Evolutionary conservation across 1,140 invertebrate species (phyloP).

Genomic region (Mylabris phalerata): DNA sequence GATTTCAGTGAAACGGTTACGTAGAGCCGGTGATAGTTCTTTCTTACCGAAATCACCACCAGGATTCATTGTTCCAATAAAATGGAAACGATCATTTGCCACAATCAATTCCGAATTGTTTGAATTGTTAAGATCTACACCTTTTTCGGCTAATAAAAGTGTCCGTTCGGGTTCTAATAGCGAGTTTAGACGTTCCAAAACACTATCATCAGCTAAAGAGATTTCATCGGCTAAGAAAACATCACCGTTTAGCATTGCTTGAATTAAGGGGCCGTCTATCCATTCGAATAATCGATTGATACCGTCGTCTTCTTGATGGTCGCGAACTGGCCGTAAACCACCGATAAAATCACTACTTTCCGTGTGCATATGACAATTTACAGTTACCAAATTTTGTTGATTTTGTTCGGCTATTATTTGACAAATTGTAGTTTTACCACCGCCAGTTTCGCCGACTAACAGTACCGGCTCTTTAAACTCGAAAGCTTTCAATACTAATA

Average conservation of each 20-base stretch:
- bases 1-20: slow-evolving; percentile 98
- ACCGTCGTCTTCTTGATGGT: slow-evolving; percentile 46
- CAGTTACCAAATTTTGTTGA: slow-evolving; percentile 59
- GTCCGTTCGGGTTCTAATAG: slow-evolving; percentile 86
- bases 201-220: slow-evolving; percentile 97
- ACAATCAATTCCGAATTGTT: slow-evolving; percentile 53
- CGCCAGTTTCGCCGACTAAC: slow-evolving; percentile 95
- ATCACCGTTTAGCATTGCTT: slow-evolving; percentile 80
- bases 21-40: slow-evolving; percentile 93
- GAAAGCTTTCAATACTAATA: slow-evolving; percentile 85
- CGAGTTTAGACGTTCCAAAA: slow-evolving; percentile 95
- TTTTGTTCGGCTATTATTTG: slow-evolving; percentile 74
- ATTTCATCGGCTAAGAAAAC: slow-evolving; percentile 98
- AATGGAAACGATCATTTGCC: slow-evolving; percentile 76
- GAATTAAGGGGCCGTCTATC: slow-evolving; percentile 92
- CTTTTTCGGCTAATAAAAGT: slow-evolving; percentile 86
- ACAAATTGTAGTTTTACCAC: slow-evolving; percentile 97
- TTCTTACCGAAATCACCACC: slow-evolving; percentile 99
- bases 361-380: slow-evolving; percentile 99
- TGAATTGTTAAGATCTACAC: slow-evolving; percentile 45
- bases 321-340: slow-evolving; percentile 82
- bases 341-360: slow-evolving; percentile 98
- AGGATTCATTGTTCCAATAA: slow-evolving; percentile 99
- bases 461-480: slow-evolving; percentile 91
- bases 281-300: slow-evolving; percentile 83